Evolutionary conservation across 2,797 vertebrate species (phyloP), one percentile per base, ranked within the genome.

Genomic region (Microctenopoma steveboyesi): DNA sequence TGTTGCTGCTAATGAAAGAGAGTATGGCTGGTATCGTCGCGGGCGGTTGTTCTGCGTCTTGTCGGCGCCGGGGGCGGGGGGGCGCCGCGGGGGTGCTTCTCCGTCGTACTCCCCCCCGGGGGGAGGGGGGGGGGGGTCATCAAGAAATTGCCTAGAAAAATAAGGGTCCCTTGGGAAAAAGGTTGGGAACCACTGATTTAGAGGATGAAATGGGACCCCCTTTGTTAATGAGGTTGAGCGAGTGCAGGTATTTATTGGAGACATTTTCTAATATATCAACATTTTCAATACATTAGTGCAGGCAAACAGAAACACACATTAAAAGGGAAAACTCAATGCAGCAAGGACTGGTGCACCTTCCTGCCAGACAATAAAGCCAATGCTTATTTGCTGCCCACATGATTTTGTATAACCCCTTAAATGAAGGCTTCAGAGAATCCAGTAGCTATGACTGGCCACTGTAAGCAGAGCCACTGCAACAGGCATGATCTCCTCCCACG

Each of bases 401-500:
- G 12, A 39, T 66, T 50, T 57, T 43, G 15, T 47, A 3, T 11
- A 30, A 37, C 25, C 5, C 18, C 39, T 28, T 28, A 40, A 77
- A 53, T n/a, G 27, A 25, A 15, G 25, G 4, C 46, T 67, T 40
- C 43, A 74, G 53, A 74, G 39, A 59, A 43, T 16, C 25, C 25
- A 30, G 43, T 33, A 27, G 33, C 1, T 39, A 16, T 48, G 18
- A 61, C 30, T 69, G 39, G 42, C 37, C 27, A n/a, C 37, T 40
- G 39, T 47, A 72, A 71, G 45, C 3, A 35, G 50, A 52, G 35
- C 55, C 10, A 15, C 4, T 7, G 49, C 27, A 43, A 30, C 7
- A 4, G 33, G 5, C 25, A 0, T 48, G 18, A 61, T 55, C 15
- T 59, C 62, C 65, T 37, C 72, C 74, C 54, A 67, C 74, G 11